Conservation (phyloP, 35 echinoderm and acorn worm species). For the Anneissia japonica region DNA sequence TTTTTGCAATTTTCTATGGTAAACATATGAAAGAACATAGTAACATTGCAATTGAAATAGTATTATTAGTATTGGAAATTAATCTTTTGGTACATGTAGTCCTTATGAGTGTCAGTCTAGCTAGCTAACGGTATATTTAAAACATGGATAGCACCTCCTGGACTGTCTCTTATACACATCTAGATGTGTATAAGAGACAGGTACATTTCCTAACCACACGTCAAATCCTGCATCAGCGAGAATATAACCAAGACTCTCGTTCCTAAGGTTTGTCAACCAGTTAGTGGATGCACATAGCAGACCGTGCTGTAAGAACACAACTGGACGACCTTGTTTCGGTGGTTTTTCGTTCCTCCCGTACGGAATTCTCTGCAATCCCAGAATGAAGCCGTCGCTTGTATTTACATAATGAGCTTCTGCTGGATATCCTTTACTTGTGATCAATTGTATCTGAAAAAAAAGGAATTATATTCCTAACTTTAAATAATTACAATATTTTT, state of each 20-base stretch:
- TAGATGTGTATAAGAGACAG: no score
- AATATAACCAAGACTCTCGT: conserved; percentile 81
- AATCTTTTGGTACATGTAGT: no score
- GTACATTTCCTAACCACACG: conserved; percentile 86
- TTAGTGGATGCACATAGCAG: conserved; percentile 79
- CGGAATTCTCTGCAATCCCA: conserved; percentile 71
- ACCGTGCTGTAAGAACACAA: conserved; percentile 87
- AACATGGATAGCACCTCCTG: no score
- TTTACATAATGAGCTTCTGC: conserved; percentile 45
- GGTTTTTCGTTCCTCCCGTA: conserved; percentile 61
- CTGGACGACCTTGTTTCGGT: conserved; percentile 31
- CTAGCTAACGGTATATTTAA: no score
- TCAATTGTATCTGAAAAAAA: conserved; percentile 72
- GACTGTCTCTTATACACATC: no score
- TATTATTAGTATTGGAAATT: no score
- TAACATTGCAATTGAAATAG: no score
- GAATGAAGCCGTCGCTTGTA: conserved; percentile 82
- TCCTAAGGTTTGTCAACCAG: conserved; percentile 91
- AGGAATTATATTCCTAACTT: no score
- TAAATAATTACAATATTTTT: no score
- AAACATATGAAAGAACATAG: no score
- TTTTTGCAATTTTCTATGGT: no score
- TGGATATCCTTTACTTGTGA: conserved; percentile 82
- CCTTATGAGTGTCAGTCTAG: no score
- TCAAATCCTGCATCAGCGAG: conserved; percentile 89